Evolutionary conservation across 2,113 vertebrate genomes (phyloP), one percentile per base, ranked within the genome.

Genomic region (Menura novaehollandiae): DNA sequence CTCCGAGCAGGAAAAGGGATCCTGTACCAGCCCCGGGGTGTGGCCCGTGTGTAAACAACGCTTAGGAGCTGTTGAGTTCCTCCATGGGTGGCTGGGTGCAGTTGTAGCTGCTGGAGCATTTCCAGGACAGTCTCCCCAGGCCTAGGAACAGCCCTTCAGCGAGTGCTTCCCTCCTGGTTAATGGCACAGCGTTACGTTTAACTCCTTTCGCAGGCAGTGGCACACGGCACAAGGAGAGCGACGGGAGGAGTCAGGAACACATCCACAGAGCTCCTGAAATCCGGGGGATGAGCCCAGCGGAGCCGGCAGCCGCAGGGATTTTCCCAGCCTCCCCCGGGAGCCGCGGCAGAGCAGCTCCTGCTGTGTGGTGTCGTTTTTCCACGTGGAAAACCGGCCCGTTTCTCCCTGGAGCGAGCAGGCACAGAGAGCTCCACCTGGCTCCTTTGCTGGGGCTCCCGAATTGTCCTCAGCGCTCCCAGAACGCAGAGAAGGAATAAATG

Each of bases 131-230:
- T 46, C 82, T 88, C 88, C 35, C 17, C 5, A 52, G 90, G 37
- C 9, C 0, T 49, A 85, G 88, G 91, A 89, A 88, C 83, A 89
- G 37, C 77, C 37, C 60, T 92, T n/a, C 23, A 87, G 67, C 52
- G 77, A 91, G 83, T 41, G 33, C 56, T 90, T 85, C 85, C 79
- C 58, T 90, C 78, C 71, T 41, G 56, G 46, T 79, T 93, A 87
- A 85, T 72, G 78, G 39, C 52, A 63, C 27, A 6, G 73, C 18
- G 92, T 92, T 91, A 82, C 85, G 91, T 96, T 71, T 72, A 75
- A 64, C 87, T 82, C 49, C 53, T 64, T 82, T 73, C 71, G 49
- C 53, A 76, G 88, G 5, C 74, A 32, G n/a, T 18, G 78, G 71
- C 71, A 33, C 20, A 1, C 21, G 24, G 47, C 75, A 27, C 5